These are phyloP conservation scores for Mercenaria mercenaria DNA, from an alignment of 1,140 invertebrate species.

Conservation along the genomic window DNA sequence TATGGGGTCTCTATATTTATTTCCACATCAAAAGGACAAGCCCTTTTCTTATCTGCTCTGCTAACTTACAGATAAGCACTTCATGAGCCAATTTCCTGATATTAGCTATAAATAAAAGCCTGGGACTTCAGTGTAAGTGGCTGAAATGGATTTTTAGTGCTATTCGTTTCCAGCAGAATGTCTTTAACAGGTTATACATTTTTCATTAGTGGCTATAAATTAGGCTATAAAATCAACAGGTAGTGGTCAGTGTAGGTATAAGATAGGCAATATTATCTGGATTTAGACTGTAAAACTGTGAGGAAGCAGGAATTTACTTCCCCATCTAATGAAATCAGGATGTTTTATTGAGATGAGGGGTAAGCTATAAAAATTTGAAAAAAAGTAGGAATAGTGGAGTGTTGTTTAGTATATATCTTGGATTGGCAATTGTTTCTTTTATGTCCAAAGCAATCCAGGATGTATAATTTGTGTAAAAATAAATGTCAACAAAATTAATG, in stretches of 20 bases:
- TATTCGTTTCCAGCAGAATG: conserved; percentile 3
- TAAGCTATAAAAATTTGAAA: too few species aligned
- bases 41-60: background rate
- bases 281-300: background rate
- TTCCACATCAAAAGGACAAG: conserved; percentile 9
- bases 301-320: background rate
- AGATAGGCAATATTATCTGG: background rate
- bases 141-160: conserved; percentile 14
- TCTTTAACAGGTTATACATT: background rate
- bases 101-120: background rate
- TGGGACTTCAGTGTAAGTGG: background rate
- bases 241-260: conserved; percentile 20
- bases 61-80: background rate
- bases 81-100: background rate
- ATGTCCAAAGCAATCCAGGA: too few species aligned
- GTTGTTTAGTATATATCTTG: too few species aligned
- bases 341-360: too few species aligned
- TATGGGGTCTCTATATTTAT: background rate
- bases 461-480: too few species aligned
- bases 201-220: conserved; percentile 17
- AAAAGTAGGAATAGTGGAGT: too few species aligned
- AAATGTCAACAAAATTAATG: too few species aligned
- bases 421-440: too few species aligned
- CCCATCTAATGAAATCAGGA: background rate
- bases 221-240: conserved; percentile 10